Percentiles rank a stretch among this genome's conserved stretches.
These are phyloP conservation scores for Agrochola lychnidis DNA, from an alignment of 2,888 invertebrate species.

Conservation along the genomic window DNA sequence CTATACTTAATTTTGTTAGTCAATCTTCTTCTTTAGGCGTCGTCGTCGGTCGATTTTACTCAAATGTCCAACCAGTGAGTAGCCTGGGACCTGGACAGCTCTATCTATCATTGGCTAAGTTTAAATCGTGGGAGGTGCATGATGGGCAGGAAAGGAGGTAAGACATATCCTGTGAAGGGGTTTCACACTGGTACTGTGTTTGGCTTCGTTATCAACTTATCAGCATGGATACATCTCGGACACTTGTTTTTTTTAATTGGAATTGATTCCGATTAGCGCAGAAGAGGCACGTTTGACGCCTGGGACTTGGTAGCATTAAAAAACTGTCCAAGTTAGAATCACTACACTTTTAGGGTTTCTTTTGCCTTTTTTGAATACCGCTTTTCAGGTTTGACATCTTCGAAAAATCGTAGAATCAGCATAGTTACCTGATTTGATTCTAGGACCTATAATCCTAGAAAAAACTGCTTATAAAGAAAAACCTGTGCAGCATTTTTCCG, in stretches of 20 bases:
- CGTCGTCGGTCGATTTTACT: not conserved
- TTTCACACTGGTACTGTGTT: not conserved
- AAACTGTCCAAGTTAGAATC: not conserved
- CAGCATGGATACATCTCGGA: not conserved
- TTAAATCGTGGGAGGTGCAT: not conserved
- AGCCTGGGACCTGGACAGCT: not conserved
- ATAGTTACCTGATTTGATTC: not conserved
- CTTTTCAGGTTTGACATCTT: not conserved
- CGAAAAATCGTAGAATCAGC: not conserved
- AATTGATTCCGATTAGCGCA: too few relatives aligned
- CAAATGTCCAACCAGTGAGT: not conserved
- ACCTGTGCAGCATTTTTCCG: not conserved
- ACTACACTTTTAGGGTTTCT: not conserved
- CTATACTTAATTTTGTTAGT: not conserved
- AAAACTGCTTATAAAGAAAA: not conserved
- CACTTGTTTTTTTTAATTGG: not conserved
- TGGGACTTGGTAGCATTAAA: not conserved
- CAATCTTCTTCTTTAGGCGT: too few relatives aligned
- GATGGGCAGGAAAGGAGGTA: too few relatives aligned
- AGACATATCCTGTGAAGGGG: too few relatives aligned
- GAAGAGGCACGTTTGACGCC: not conserved
- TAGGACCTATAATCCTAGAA: not conserved
- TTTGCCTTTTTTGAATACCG: not conserved
- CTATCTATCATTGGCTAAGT: not conserved
- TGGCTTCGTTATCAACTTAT: not conserved